These are phyloP conservation scores for Cynaeus angustus DNA, from an alignment of 2,888 invertebrate genomes.

Conservation along the genomic window DNA sequence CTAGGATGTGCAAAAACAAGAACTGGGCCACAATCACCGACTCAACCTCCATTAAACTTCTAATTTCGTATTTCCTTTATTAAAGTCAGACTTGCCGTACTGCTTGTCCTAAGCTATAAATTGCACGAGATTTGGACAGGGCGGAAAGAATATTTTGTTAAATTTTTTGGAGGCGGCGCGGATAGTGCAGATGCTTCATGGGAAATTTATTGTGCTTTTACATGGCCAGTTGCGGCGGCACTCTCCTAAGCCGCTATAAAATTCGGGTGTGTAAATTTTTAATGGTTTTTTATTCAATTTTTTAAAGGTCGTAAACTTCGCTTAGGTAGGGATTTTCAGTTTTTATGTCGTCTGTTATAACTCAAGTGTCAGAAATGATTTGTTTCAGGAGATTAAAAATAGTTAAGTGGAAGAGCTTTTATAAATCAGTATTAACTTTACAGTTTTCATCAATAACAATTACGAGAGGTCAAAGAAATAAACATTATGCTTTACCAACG, in stretches of 20 bases:
- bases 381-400: slow-evolving; percentile 1
- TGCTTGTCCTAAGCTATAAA: background rate
- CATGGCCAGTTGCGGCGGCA: slow-evolving; percentile 9
- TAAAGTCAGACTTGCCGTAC: slow-evolving; percentile 5
- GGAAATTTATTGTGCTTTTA: slow-evolving; percentile 21
- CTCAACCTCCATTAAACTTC: slow-evolving; percentile 17
- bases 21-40: slow-evolving; percentile 4
- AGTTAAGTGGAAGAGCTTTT: background rate
- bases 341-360: slow-evolving; percentile 1
- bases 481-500: too few relatives aligned
- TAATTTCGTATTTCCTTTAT: slow-evolving; percentile 23
- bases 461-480: too few relatives aligned
- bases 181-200: slow-evolving; percentile 6
- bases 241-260: slow-evolving; percentile 5
- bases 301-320: slow-evolving; percentile 14
- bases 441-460: too few relatives aligned
- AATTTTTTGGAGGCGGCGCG: slow-evolving; percentile 8
- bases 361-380: slow-evolving; percentile 6
- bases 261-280: background rate
- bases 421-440: too few relatives aligned
- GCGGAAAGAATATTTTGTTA: slow-evolving; percentile 1
- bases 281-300: slow-evolving; percentile 9
- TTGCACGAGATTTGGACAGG: slow-evolving; percentile 1
- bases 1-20: slow-evolving; percentile 2
- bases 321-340: slow-evolving; percentile 12